A percentile compares a stretch with the other conserved stretches of the same genome.
Evolutionary conservation across 30 jellyfish, hydroid and myxozoan species (phyloP).

Genomic region (Cassiopea xamachana): DNA sequence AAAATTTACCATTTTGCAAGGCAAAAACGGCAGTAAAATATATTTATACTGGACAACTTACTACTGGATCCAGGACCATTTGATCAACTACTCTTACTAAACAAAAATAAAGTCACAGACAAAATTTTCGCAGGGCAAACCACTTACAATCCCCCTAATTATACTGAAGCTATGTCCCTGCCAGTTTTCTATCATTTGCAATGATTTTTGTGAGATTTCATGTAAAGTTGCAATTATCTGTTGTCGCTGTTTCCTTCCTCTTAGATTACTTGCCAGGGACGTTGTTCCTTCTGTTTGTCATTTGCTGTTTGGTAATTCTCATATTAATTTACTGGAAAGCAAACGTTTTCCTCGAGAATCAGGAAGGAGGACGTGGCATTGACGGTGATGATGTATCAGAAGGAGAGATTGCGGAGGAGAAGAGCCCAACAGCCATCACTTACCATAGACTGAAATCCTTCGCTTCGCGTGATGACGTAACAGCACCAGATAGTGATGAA

Average conservation of each 20-base stretch:
- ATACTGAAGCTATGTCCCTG: too few relatives aligned
- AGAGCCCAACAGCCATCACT: not conserved
- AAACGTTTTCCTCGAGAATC: constrained; percentile 8
- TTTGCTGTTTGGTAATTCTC: constrained; percentile 27
- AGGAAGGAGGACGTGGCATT: not conserved
- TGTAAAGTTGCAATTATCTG: too few relatives aligned
- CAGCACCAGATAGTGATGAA: not conserved
- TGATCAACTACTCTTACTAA: too few relatives aligned
- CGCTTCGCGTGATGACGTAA: not conserved
- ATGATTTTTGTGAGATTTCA: too few relatives aligned
- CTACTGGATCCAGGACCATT: too few relatives aligned
- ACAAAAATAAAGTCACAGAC: too few relatives aligned
- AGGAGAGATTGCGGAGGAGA: not conserved
- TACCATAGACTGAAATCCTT: constrained; percentile 10
- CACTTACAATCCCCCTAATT: too few relatives aligned
- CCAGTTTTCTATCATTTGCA: too few relatives aligned
- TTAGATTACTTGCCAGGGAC: constrained; percentile 73
- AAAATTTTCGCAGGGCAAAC: too few relatives aligned
- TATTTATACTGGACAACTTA: too few relatives aligned
- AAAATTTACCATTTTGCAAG: too few relatives aligned
- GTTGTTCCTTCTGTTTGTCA: constrained; percentile 31
- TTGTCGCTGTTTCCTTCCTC: not conserved
- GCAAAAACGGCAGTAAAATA: too few relatives aligned
- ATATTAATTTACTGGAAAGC: constrained; percentile 57
- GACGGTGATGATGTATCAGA: not conserved